Conservation (phyloP, 2,888 invertebrate genomes). For the Thereva nobilitata region DNA sequence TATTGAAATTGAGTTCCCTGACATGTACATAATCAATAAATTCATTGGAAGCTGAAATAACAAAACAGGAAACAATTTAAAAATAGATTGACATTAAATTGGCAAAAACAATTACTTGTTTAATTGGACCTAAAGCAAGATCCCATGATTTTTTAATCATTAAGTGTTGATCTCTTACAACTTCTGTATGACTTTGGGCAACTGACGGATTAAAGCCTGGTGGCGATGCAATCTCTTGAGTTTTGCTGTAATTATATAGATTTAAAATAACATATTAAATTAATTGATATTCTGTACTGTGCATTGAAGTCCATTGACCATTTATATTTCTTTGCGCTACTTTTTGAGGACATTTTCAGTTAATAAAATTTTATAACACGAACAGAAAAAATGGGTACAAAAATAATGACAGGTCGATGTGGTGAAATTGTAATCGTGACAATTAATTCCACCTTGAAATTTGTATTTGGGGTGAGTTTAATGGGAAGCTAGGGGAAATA, state of each 20-base stretch:
- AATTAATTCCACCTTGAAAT: too few species aligned
- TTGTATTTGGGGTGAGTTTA: too few species aligned
- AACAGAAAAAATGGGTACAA: too few species aligned
- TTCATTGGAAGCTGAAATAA: constrained; percentile 85
- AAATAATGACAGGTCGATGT: too few species aligned
- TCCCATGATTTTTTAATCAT: constrained; percentile 97
- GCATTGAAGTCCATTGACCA: constrained; percentile 68
- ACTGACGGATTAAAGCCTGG: constrained; percentile 82
- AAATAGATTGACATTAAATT: background rate
- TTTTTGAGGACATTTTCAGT: constrained; percentile 53
- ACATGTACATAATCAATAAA: constrained; percentile 99
- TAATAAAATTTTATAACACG: too few species aligned
- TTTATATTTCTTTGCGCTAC: constrained; percentile 61
- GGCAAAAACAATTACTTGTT: constrained; percentile 65
- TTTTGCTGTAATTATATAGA: constrained; percentile 49
- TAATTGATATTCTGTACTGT: constrained; percentile 57
- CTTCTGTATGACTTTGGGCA: constrained; percentile 74
- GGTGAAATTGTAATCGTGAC: too few species aligned
- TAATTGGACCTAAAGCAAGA: constrained; percentile 89
- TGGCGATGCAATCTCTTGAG: constrained; percentile 71
- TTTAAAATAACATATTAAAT: constrained; percentile 1
- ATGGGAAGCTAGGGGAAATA: too few species aligned
- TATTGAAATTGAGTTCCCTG: constrained; percentile 97
- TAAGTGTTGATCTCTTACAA: constrained; percentile 80
- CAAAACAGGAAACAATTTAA: constrained; percentile 10